Evolutionary conservation across 2,888 invertebrate species (phyloP).

Genomic region (Drosophila vallismaia): DNA sequence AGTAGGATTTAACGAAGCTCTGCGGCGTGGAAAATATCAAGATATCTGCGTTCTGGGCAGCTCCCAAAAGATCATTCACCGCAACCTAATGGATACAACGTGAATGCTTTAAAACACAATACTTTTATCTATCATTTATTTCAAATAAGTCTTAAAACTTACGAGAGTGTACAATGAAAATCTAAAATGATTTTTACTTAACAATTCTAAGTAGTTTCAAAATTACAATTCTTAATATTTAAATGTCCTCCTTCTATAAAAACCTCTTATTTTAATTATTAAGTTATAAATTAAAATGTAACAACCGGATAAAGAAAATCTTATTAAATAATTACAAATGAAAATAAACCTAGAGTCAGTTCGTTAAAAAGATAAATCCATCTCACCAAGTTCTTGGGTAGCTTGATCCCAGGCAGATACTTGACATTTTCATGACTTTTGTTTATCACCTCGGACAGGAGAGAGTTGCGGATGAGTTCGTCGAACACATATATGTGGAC

Average conservation of each 20-base stretch:
- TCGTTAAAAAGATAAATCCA: background rate
- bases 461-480: constrained; percentile 53
- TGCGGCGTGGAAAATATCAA: constrained; percentile 98
- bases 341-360: background rate
- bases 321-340: too few relatives aligned
- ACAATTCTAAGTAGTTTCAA: too few relatives aligned
- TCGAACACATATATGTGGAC: constrained; percentile 74
- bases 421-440: constrained; percentile 69
- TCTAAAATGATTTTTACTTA: background rate
- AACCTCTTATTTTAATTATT: too few relatives aligned
- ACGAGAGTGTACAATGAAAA: background rate
- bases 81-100: constrained; percentile 87
- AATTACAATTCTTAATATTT: too few relatives aligned
- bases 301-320: too few relatives aligned
- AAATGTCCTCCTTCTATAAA: too few relatives aligned
- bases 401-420: constrained; percentile 65
- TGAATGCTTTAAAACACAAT: background rate
- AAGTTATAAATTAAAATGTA: too few relatives aligned
- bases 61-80: constrained; percentile 93
- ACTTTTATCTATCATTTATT: background rate
- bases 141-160: background rate
- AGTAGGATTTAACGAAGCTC: constrained; percentile 94
- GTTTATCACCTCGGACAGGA: constrained; percentile 65
- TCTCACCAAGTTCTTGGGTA: constrained; percentile 70
- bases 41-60: constrained; percentile 95